Conservation (phyloP, 2,888 invertebrate genomes). For the Himalopsyche tibetana region DNA sequence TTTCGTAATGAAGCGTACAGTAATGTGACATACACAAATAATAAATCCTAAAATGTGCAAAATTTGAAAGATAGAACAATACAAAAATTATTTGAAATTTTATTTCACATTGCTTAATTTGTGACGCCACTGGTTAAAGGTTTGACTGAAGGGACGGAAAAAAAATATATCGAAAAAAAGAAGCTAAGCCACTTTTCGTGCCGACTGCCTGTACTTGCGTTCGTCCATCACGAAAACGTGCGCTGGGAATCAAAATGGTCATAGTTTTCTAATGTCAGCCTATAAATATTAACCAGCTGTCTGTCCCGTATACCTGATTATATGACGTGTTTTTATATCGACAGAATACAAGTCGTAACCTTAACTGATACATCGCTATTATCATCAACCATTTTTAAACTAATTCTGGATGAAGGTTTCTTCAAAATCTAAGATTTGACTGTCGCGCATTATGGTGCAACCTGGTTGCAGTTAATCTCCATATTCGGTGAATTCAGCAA, state of each 20-base stretch:
- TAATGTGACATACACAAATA: too few relatives aligned
- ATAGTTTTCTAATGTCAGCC: constrained; percentile 16
- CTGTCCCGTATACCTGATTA: neutral
- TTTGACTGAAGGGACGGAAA: constrained; percentile 5
- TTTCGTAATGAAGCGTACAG: too few relatives aligned
- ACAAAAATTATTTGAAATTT: too few relatives aligned
- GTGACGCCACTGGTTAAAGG: too few relatives aligned
- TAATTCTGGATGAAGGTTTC: neutral
- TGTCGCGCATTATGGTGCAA: neutral
- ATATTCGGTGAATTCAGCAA: too few relatives aligned
- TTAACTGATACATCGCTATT: neutral
- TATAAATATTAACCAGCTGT: constrained; percentile 26
- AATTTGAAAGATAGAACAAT: too few relatives aligned
- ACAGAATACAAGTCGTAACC: neutral
- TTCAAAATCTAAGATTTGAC: neutral
- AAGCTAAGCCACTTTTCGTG: constrained; percentile 21
- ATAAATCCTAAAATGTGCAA: too few relatives aligned
- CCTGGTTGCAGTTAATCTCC: too few relatives aligned
- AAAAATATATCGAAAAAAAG: constrained; percentile 18
- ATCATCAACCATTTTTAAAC: neutral
- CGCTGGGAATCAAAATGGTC: constrained; percentile 10
- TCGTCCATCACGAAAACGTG: constrained; percentile 30
- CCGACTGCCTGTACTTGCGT: constrained; percentile 34
- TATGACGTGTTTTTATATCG: constrained; percentile 15
- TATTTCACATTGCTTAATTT: too few relatives aligned